Conservation (phyloP, 1,140 invertebrate genomes). For the Anoplolepis gracilipes region DNA sequence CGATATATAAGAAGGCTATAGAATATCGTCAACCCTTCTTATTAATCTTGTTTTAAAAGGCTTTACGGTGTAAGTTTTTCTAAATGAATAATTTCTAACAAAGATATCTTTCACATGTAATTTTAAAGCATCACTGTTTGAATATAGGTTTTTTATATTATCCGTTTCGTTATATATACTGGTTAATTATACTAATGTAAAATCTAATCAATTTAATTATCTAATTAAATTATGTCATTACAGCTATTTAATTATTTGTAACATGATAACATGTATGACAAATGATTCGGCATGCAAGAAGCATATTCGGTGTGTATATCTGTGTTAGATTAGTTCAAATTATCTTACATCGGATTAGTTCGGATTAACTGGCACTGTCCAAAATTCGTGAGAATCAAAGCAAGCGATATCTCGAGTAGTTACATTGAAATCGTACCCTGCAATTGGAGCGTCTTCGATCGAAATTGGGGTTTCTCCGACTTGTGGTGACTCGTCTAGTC, state of each 20-base stretch:
- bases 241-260: background rate
- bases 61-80: background rate
- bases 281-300: background rate
- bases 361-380: slow-evolving; percentile 17
- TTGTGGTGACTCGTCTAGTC: slow-evolving; percentile 26
- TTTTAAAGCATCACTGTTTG: background rate
- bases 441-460: slow-evolving; percentile 53
- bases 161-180: background rate
- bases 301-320: background rate
- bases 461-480: slow-evolving; percentile 59
- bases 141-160: background rate
- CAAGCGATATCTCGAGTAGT: slow-evolving; percentile 14
- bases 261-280: background rate
- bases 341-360: slow-evolving; percentile 7
- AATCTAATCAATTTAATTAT: background rate
- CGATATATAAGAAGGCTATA: slow-evolving; percentile 24
- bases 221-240: background rate
- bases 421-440: slow-evolving; percentile 45
- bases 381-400: slow-evolving; percentile 41
- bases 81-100: background rate
- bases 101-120: background rate
- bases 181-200: background rate
- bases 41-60: slow-evolving; percentile 57
- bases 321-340: background rate
- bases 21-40: slow-evolving; percentile 34